These are phyloP conservation scores for Paracentrotus lividus DNA, from an alignment of 53 echinoderm and acorn worm species.

Conservation along the genomic window DNA sequence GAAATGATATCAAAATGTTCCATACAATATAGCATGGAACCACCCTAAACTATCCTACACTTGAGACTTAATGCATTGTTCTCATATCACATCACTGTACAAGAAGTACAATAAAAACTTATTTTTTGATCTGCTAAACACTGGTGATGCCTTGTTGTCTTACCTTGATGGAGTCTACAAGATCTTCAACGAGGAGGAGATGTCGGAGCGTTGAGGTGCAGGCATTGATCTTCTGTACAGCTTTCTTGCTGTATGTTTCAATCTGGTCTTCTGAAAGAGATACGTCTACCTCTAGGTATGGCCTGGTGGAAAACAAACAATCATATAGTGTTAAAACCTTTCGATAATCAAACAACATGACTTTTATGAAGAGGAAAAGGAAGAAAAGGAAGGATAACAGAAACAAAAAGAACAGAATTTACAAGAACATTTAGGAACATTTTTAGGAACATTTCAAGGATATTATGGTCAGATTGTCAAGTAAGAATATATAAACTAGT, in stretches of 20 bases:
- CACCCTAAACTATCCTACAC: too few relatives aligned
- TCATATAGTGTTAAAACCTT: neutral
- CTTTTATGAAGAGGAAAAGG: neutral
- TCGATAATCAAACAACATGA: neutral
- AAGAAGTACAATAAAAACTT: too few relatives aligned
- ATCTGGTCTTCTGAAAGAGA: slow-evolving; percentile 81
- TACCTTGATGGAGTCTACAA: slow-evolving; percentile 99
- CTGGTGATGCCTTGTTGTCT: too few relatives aligned
- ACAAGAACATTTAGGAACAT: too few relatives aligned
- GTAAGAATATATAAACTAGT: neutral
- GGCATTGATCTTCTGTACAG: slow-evolving; percentile 82
- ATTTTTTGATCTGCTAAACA: too few relatives aligned
- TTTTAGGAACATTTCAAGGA: neutral
- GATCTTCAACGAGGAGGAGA: slow-evolving; percentile 95
- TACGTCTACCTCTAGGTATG: slow-evolving; percentile 89
- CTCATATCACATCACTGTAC: too few relatives aligned
- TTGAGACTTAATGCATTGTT: too few relatives aligned
- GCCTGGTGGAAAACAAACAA: slow-evolving; percentile 62
- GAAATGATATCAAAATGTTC: too few relatives aligned
- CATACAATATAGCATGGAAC: too few relatives aligned
- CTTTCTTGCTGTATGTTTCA: slow-evolving; percentile 79
- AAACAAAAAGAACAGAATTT: neutral
- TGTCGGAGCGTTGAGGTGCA: slow-evolving; percentile 81
- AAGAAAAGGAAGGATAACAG: neutral
- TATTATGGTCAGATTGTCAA: neutral